Conservation (phyloP, 2,797 vertebrate species). For the Carapus acus region DNA sequence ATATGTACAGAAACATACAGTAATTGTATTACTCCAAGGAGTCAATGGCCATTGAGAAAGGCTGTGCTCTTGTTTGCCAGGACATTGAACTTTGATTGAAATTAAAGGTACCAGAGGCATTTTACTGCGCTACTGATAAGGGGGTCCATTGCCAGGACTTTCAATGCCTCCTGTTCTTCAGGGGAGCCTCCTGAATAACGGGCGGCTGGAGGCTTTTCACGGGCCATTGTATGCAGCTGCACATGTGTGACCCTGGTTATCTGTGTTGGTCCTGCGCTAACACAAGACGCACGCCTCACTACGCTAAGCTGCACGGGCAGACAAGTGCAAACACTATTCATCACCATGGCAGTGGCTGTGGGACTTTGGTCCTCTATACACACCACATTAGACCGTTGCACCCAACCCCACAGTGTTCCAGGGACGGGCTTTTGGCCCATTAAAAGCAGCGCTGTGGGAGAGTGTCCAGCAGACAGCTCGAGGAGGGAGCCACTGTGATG, state of each 20-base stretch:
- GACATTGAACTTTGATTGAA: neutral
- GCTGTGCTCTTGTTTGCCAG: slow-evolving; percentile 1
- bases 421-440: slow-evolving; percentile 33
- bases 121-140: neutral
- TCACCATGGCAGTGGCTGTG: slow-evolving; percentile 49
- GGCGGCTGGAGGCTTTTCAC: slow-evolving; percentile 11
- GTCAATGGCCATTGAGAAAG: slow-evolving; percentile 15
- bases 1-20: slow-evolving; percentile 24
- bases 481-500: slow-evolving; percentile 16
- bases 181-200: neutral
- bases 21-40: slow-evolving; percentile 2
- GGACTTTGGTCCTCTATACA: slow-evolving; percentile 49
- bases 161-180: slow-evolving; percentile 2
- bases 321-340: slow-evolving; percentile 61
- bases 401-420: slow-evolving; percentile 24
- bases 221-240: slow-evolving; percentile 10
- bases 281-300: slow-evolving; percentile 52
- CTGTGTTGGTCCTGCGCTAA: slow-evolving; percentile 40
- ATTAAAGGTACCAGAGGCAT: neutral
- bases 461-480: slow-evolving; percentile 17
- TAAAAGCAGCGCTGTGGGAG: slow-evolving; percentile 27
- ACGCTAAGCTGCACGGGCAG: slow-evolving; percentile 44
- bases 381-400: slow-evolving; percentile 36
- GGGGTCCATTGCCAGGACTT: neutral
- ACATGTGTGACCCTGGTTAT: slow-evolving; percentile 11